Conservation (phyloP, 2,888 invertebrate genomes). For the Acleris cristana region DNA sequence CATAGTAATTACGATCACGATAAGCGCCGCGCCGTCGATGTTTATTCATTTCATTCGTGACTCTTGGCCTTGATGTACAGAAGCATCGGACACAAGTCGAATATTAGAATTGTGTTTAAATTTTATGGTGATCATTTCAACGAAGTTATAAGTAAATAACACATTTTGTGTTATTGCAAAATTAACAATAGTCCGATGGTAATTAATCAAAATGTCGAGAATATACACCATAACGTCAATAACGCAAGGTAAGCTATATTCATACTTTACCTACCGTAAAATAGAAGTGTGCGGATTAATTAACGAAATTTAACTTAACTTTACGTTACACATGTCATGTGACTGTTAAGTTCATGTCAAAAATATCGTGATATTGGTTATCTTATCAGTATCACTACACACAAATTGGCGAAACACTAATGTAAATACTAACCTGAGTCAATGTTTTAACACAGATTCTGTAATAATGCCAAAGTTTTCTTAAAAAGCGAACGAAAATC, state of each 20-base stretch:
- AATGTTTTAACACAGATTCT: not conserved
- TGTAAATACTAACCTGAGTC: not conserved
- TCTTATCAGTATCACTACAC: too few relatives aligned
- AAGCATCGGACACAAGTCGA: not conserved
- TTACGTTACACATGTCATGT: not conserved
- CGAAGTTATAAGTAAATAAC: too few relatives aligned
- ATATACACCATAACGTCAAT: too few relatives aligned
- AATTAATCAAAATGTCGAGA: too few relatives aligned
- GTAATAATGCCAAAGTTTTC: not conserved
- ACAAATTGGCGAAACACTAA: not conserved
- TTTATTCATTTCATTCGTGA: constrained; percentile 33
- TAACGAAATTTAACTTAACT: not conserved
- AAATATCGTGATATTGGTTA: too few relatives aligned
- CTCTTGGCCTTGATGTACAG: constrained; percentile 31
- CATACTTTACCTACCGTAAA: too few relatives aligned
- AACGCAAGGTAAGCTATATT: too few relatives aligned
- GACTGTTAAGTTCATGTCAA: too few relatives aligned
- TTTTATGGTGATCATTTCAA: not conserved
- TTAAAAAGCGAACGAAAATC: too few relatives aligned
- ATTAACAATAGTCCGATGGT: too few relatives aligned
- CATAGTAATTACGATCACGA: constrained; percentile 37
- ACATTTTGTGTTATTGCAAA: too few relatives aligned
- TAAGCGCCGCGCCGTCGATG: constrained; percentile 47
- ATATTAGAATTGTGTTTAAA: not conserved
- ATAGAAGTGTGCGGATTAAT: too few relatives aligned